Conservation (phyloP, 2,113 vertebrate genomes). For the Clarias magur region DNA sequence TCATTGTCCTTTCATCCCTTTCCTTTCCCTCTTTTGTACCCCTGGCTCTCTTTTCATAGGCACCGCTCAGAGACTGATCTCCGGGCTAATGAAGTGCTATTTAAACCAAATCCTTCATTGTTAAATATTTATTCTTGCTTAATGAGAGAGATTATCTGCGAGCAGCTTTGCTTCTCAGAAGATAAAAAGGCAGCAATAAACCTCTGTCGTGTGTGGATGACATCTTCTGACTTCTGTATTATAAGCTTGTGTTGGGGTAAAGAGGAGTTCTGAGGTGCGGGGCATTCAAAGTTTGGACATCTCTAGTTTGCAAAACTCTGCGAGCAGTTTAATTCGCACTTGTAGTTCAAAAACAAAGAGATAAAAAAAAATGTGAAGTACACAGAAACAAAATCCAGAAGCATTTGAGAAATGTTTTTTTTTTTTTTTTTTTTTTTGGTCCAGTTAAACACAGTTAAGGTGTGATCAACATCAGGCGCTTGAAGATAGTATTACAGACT, state of each 20-base stretch:
- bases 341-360: neutral
- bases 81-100: slow-evolving; percentile 33
- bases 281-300: neutral
- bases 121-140: slow-evolving; percentile 48
- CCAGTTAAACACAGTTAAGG: neutral
- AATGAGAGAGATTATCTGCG: slow-evolving; percentile 43
- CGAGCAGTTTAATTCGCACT: neutral
- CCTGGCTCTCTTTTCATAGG: slow-evolving; percentile 10
- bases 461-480: neutral
- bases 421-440: neutral
- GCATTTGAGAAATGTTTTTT: neutral
- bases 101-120: slow-evolving; percentile 41
- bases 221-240: neutral
- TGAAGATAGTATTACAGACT: neutral
- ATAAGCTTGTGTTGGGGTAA: neutral
- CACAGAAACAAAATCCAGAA: neutral
- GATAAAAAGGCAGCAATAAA: slow-evolving; percentile 25
- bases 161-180: slow-evolving; percentile 34
- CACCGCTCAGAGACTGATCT: slow-evolving; percentile 23
- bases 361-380: neutral
- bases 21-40: slow-evolving; percentile 7
- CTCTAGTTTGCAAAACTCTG: neutral
- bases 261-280: neutral
- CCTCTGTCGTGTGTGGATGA: neutral
- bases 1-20: neutral